Percentiles rank a stretch among this genome's conserved stretches.
phyloP scores from a whole-genome alignment of 2,113 vertebrate genomes.

The Dicentrarchus labrax region DNA sequence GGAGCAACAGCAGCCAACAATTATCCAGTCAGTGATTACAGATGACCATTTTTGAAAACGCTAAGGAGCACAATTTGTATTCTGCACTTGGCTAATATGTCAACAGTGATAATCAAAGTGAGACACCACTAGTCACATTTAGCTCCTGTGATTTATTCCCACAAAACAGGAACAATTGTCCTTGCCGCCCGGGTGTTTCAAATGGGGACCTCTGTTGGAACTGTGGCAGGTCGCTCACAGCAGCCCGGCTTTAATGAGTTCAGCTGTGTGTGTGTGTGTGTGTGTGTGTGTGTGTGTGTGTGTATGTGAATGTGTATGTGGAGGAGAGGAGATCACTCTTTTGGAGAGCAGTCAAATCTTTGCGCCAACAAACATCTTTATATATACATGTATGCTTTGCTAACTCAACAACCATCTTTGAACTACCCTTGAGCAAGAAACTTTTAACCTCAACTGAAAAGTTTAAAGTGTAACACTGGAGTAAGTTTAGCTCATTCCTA shows the following conservation, averaged over 20 bases:
- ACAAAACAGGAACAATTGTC: constrained; percentile 73
- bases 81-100: constrained; percentile 57
- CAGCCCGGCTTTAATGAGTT: constrained; percentile 61
- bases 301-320: constrained; percentile 17
- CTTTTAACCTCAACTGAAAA: not conserved
- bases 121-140: constrained; percentile 60
- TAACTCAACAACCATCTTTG: not conserved
- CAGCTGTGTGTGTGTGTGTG: constrained; percentile 20
- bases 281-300: constrained; percentile 8
- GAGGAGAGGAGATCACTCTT: constrained; percentile 24
- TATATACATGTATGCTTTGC: not conserved
- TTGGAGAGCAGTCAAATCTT: constrained; percentile 42
- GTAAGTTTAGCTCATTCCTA: not conserved
- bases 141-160: constrained; percentile 75
- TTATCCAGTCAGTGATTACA: constrained; percentile 32
- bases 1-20: not conserved
- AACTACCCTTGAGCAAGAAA: constrained; percentile 24
- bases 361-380: not conserved
- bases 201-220: constrained; percentile 59
- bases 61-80: constrained; percentile 50
- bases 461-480: not conserved
- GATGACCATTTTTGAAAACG: constrained; percentile 24
- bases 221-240: constrained; percentile 41
- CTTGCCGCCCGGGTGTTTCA: constrained; percentile 62
- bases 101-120: constrained; percentile 70